Evolutionary conservation across 2,113 vertebrate species (phyloP).

Genomic region (Neodon shergylaensis): DNA sequence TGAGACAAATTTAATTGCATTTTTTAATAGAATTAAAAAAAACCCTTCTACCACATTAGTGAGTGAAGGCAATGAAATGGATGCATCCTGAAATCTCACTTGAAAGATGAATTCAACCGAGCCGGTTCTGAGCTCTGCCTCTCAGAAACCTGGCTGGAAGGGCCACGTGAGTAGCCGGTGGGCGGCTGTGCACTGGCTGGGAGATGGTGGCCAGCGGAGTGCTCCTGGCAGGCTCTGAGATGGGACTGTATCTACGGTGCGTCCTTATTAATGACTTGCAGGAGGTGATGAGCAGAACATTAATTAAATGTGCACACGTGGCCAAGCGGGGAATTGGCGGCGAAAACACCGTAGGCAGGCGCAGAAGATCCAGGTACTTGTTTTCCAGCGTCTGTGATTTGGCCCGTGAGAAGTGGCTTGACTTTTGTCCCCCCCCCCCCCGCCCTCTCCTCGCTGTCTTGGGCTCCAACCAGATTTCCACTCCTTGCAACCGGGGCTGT

Average conservation of each 20-base stretch:
- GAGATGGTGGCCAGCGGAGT: slow-evolving; percentile 23
- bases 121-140: slow-evolving; percentile 77
- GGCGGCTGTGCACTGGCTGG: slow-evolving; percentile 20
- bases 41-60: slow-evolving; percentile 75
- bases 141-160: slow-evolving; percentile 80
- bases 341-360: slow-evolving; percentile 61
- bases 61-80: slow-evolving; percentile 72
- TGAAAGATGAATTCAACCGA: slow-evolving; percentile 83
- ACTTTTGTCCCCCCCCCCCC: neutral
- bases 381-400: slow-evolving; percentile 53
- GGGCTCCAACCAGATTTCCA: slow-evolving; percentile 59
- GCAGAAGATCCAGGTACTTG: slow-evolving; percentile 58
- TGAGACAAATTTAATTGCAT: slow-evolving; percentile 79
- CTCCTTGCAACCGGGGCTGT: slow-evolving; percentile 56
- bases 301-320: slow-evolving; percentile 78
- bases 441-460: slow-evolving; percentile 36
- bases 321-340: slow-evolving; percentile 75
- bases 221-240: slow-evolving; percentile 67
- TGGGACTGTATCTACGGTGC: slow-evolving; percentile 44
- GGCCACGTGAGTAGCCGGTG: slow-evolving; percentile 67
- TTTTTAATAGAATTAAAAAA: slow-evolving; percentile 81
- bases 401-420: slow-evolving; percentile 30
- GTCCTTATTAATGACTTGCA: slow-evolving; percentile 78
- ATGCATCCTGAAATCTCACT: slow-evolving; percentile 76
- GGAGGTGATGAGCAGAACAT: slow-evolving; percentile 75